Conservation (phyloP, 1,140 invertebrate genomes). For the Copidosoma floridanum region DNA sequence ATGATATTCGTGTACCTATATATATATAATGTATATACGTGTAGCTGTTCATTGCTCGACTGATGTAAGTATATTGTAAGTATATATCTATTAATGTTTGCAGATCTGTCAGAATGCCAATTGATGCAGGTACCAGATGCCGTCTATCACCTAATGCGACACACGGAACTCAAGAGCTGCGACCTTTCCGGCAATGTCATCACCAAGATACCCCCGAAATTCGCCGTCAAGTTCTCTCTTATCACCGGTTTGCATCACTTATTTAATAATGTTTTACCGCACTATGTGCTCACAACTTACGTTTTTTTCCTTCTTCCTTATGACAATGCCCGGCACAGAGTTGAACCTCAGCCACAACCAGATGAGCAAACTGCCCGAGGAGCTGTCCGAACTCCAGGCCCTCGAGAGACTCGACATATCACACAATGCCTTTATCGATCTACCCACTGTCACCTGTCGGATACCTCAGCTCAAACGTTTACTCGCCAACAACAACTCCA, state of each 20-base stretch:
- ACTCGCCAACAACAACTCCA: slow-evolving; percentile 78
- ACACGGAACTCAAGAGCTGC: slow-evolving; percentile 82
- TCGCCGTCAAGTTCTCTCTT: slow-evolving; percentile 82
- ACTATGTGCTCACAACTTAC: too few species aligned
- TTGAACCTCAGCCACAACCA: slow-evolving; percentile 87
- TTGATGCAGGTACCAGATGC: slow-evolving; percentile 93
- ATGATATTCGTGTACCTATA: too few species aligned
- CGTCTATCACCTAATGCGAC: slow-evolving; percentile 88
- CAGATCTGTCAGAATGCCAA: slow-evolving; percentile 92
- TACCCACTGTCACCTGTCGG: slow-evolving; percentile 74
- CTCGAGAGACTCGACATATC: slow-evolving; percentile 82
- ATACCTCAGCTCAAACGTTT: slow-evolving; percentile 73
- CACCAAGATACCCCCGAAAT: slow-evolving; percentile 87
- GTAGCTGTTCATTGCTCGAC: too few species aligned
- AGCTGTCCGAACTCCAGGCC: slow-evolving; percentile 75
- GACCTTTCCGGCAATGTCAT: slow-evolving; percentile 90
- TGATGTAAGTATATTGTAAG: too few species aligned
- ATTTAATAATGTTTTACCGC: too few species aligned
- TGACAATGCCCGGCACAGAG: too few species aligned
- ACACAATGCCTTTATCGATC: slow-evolving; percentile 80
- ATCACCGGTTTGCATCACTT: slow-evolving; percentile 77
- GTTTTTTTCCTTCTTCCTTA: too few species aligned
- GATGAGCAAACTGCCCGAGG: slow-evolving; percentile 84
- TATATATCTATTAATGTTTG: too few species aligned
- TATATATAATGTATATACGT: too few species aligned